Evolutionary conservation across 2,113 vertebrate species (phyloP).

Genomic region (Cyanoderma ruficeps): DNA sequence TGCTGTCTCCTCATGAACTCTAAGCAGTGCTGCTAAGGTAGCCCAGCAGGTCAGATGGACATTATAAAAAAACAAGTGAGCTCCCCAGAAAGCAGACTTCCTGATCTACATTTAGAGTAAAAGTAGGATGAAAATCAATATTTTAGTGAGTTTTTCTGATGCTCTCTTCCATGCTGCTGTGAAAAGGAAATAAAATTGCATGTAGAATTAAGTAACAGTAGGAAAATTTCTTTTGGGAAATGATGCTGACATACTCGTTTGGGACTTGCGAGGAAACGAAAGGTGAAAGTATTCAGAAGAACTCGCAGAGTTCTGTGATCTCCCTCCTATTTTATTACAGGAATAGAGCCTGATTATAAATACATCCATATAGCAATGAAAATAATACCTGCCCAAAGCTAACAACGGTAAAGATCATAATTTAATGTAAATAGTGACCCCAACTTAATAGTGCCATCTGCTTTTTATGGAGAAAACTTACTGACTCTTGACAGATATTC

Average conservation of each 20-base stretch:
- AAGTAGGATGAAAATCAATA: background rate
- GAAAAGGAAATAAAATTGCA: background rate
- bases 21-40: background rate
- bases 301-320: background rate
- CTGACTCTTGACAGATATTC: background rate
- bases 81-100: background rate
- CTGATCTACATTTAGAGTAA: background rate
- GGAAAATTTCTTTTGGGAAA: background rate
- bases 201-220: background rate
- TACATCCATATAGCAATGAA: background rate
- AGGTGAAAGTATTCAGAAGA: background rate
- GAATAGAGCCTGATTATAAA: background rate
- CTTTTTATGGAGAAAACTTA: background rate
- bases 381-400: background rate
- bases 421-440: background rate
- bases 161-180: background rate
- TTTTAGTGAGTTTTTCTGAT: background rate
- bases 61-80: background rate
- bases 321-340: background rate
- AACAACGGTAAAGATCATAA: background rate
- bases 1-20: background rate
- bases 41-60: background rate
- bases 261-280: background rate
- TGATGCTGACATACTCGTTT: background rate
- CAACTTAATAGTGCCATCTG: background rate